Evolutionary conservation across 1,140 invertebrate genomes (phyloP).

Genomic region (Euwallacea fornicatus): DNA sequence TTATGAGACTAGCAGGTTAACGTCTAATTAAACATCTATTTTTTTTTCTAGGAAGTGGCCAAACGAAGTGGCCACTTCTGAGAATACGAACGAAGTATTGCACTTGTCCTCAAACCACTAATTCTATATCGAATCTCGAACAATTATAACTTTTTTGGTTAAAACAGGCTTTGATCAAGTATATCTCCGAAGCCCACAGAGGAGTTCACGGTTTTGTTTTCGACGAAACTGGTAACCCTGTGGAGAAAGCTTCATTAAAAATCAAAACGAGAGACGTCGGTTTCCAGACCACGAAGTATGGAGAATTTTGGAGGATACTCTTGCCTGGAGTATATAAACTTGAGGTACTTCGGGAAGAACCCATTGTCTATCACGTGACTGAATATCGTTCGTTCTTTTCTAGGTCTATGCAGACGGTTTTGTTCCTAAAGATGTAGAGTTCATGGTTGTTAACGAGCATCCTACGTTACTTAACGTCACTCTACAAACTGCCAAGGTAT

Average conservation of each 20-base stretch:
- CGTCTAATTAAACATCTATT: too few species aligned
- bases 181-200: constrained; percentile 84
- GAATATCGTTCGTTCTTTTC: constrained; percentile 4
- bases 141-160: too few species aligned
- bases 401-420: constrained; percentile 84
- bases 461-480: constrained; percentile 85
- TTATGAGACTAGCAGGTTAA: too few species aligned
- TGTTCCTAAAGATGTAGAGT: constrained; percentile 78
- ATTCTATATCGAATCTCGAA: too few species aligned
- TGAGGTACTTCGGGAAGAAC: constrained; percentile 61
- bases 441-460: constrained; percentile 82
- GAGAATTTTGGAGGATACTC: constrained; percentile 91
- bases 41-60: too few species aligned
- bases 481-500: constrained; percentile 76
- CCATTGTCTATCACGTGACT: not conserved
- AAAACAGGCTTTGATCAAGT: constrained; percentile 75
- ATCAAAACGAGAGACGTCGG: constrained; percentile 84
- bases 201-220: constrained; percentile 82
- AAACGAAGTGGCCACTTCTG: too few species aligned
- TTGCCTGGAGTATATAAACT: constrained; percentile 81
- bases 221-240: constrained; percentile 77
- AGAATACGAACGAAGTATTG: too few species aligned
- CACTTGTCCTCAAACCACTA: too few species aligned
- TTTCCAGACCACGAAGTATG: constrained; percentile 86
- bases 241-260: constrained; percentile 81